Conservation (phyloP, 2,113 vertebrate species). For the Dipodomys spectabilis region DNA sequence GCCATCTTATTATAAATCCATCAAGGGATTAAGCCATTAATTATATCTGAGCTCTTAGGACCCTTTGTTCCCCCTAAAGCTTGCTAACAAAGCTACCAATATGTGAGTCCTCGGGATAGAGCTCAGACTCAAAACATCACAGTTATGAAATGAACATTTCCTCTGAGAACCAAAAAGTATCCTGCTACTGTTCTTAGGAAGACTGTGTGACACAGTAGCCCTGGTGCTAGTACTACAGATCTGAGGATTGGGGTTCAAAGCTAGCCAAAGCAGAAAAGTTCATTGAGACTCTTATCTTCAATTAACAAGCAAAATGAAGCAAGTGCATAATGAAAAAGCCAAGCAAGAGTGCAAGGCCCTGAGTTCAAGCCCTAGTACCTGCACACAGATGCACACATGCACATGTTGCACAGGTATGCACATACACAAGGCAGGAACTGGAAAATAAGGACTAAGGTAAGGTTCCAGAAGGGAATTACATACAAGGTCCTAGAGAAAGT, state of each 20-base stretch:
- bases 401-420: not conserved
- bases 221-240: not conserved
- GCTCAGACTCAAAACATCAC: not conserved
- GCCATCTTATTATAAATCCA: not conserved
- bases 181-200: not conserved
- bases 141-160: not conserved
- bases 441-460: not conserved
- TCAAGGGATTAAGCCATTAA: not conserved
- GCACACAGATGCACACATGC: no score
- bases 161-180: not conserved
- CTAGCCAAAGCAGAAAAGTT: no score
- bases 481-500: not conserved
- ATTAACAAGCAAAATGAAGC: no score
- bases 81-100: not conserved
- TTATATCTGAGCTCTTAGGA: not conserved
- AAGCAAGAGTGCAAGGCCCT: no score
- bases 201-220: not conserved
- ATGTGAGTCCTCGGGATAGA: not conserved
- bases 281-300: no score
- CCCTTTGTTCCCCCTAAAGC: not conserved
- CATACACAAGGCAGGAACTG: not conserved
- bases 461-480: no score
- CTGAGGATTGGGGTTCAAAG: no score
- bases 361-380: no score
- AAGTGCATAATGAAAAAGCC: no score